Conservation (phyloP, 2,113 vertebrate species). For the Etheostoma cragini region DNA sequence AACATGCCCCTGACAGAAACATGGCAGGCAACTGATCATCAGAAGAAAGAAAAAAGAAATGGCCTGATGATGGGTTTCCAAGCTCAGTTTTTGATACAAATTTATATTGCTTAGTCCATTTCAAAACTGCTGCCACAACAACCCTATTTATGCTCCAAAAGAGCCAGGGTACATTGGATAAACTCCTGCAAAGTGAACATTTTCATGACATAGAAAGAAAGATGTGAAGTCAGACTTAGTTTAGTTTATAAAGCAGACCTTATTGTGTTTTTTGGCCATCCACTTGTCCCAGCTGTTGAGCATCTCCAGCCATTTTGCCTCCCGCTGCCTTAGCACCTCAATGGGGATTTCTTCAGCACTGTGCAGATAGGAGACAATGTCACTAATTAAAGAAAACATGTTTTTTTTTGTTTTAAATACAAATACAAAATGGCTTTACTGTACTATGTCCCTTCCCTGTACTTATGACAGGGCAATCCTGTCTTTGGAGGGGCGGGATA, state of each 20-base stretch:
- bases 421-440: not conserved
- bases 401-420: not conserved
- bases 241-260: conserved; percentile 81
- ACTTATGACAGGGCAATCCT: conserved; percentile 1
- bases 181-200: not conserved
- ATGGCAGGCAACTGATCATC: not conserved
- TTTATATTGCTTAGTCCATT: not conserved
- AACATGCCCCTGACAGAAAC: not conserved
- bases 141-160: not conserved
- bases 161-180: not conserved
- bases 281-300: conserved; percentile 98
- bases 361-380: conserved; percentile 14
- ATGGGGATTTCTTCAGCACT: conserved; percentile 88
- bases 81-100: not conserved
- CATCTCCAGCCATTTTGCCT: conserved; percentile 98
- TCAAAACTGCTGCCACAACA: not conserved
- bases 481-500: not conserved
- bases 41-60: not conserved
- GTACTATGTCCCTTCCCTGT: conserved; percentile 6
- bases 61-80: not conserved
- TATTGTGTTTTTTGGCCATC: conserved; percentile 99
- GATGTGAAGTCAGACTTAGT: not conserved
- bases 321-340: conserved; percentile 93
- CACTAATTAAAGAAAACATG: not conserved
- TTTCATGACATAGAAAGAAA: not conserved